These are phyloP conservation scores for Garra rufa DNA, from an alignment of 2,113 vertebrate species.

Conservation along the genomic window DNA sequence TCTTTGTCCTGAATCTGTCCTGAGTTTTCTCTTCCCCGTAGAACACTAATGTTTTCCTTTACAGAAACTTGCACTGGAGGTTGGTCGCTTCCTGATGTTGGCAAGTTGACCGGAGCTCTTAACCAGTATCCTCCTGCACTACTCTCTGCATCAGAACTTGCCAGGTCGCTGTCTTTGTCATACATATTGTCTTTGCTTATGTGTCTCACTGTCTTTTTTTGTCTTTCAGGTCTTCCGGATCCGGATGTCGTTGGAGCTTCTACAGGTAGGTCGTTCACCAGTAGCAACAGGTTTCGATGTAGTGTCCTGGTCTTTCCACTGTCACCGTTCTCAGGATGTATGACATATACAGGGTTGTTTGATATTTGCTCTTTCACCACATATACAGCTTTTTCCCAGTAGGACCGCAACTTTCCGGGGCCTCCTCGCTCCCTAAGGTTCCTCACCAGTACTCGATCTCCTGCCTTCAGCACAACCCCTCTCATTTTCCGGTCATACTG, in stretches of 20 bases:
- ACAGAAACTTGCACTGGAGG: background rate
- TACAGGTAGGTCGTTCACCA: background rate
- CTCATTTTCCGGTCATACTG: background rate
- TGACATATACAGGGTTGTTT: too few species aligned
- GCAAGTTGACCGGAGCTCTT: background rate
- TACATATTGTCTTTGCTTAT: background rate
- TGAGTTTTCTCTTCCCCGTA: background rate
- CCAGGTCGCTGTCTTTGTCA: background rate
- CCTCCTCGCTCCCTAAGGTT: background rate
- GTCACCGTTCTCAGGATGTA: background rate
- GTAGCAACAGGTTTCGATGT: background rate
- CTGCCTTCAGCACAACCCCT: background rate
- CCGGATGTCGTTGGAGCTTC: background rate
- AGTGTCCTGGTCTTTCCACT: background rate
- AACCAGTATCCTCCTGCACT: background rate
- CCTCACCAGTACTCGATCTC: background rate
- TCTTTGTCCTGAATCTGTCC: background rate
- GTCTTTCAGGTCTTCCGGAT: background rate
- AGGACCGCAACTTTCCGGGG: too few species aligned
- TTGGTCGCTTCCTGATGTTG: background rate
- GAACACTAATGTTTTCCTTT: background rate
- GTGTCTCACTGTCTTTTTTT: background rate
- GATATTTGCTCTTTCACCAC: too few species aligned
- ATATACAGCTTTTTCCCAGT: too few species aligned
- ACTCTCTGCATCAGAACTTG: background rate